Evolutionary conservation across 2,797 vertebrate species (phyloP).

Genomic region (Melanogrammus aeglefinus): DNA sequence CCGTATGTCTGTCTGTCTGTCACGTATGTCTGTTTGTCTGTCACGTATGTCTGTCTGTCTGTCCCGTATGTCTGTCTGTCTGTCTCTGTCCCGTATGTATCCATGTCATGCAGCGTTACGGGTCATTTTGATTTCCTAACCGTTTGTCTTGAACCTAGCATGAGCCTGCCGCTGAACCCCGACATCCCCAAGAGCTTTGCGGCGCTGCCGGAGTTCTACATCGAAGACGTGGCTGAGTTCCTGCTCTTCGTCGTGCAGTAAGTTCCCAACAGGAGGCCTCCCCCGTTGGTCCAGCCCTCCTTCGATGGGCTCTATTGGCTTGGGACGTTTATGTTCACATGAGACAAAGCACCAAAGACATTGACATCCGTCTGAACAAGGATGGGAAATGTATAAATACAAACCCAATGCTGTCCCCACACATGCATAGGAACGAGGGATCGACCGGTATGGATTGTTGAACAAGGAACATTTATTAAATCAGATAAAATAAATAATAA

Average conservation of each 20-base stretch:
- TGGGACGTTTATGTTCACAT: no score
- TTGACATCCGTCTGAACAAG: neutral
- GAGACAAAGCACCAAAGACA: neutral
- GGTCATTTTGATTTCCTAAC: neutral
- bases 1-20: neutral
- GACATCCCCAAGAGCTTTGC: constrained; percentile 97
- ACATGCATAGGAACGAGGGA: no score
- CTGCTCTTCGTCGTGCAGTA: constrained; percentile 99
- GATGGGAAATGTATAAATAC: no score
- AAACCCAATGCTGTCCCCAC: neutral
- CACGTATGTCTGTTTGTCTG: no score
- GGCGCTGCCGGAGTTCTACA: constrained; percentile 96
- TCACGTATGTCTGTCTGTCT: no score
- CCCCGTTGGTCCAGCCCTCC: neutral
- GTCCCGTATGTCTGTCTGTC: no score
- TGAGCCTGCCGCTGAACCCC: constrained; percentile 88
- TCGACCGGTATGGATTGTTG: no score
- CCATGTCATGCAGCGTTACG: neutral
- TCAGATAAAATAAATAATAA: no score
- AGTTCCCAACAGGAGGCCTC: constrained; percentile 66
- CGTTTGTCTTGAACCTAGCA: constrained; percentile 62
- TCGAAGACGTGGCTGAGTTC: constrained; percentile 99
- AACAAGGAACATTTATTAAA: no score
- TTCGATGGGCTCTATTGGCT: no score
- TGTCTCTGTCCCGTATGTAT: neutral